Evolutionary conservation across 2,797 vertebrate genomes (phyloP).

Genomic region (Malacoraja senta): DNA sequence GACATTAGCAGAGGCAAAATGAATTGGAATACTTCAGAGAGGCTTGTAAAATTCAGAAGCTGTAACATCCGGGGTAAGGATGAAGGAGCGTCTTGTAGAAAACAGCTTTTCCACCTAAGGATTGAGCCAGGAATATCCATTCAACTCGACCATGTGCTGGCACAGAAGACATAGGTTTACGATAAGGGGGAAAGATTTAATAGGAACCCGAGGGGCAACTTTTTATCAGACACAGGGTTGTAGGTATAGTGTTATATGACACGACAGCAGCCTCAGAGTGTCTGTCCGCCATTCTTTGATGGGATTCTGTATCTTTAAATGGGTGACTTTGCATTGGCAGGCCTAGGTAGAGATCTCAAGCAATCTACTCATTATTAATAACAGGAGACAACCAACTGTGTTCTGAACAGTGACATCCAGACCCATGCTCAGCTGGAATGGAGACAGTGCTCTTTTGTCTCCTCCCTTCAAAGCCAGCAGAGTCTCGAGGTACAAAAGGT

Average conservation of each 20-base stretch:
- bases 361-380: background rate
- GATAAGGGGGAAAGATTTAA: too few species aligned
- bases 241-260: too few species aligned
- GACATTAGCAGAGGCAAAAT: background rate
- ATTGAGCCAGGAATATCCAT: background rate
- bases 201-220: too few species aligned
- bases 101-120: background rate
- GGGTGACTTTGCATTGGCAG: background rate
- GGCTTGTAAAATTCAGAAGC: background rate
- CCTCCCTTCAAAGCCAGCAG: too few species aligned
- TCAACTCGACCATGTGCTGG: too few species aligned
- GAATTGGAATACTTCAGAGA: background rate
- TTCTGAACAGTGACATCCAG: background rate
- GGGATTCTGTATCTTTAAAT: background rate
- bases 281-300: background rate
- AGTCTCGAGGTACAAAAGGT: too few species aligned
- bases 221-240: too few species aligned
- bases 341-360: background rate
- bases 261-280: background rate
- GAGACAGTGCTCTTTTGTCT: background rate
- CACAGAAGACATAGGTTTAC: too few species aligned
- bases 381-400: background rate
- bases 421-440: background rate
- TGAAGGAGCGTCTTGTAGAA: background rate
- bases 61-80: background rate